A percentile compares a stretch with the other conserved stretches of the same genome.
These are phyloP conservation scores for Saturnia japonica DNA, from an alignment of 2,888 invertebrate species.

Conservation along the genomic window DNA sequence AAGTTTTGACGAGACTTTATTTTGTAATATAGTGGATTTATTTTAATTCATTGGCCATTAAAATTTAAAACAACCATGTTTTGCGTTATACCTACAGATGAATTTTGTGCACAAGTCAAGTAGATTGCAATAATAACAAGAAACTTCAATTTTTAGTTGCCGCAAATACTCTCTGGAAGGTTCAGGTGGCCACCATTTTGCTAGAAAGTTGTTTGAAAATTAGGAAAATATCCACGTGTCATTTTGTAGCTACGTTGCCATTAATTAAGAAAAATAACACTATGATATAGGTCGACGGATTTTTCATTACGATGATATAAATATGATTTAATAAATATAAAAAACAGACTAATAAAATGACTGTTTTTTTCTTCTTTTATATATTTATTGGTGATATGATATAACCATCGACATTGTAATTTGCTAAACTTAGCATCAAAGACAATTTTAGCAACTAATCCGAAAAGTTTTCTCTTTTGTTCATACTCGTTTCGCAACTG, in stretches of 20 bases:
- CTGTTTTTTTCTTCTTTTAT: too few relatives aligned
- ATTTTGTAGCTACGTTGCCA: neutral
- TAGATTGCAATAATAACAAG: neutral
- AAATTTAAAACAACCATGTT: too few relatives aligned
- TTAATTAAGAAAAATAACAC: neutral
- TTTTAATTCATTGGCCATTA: too few relatives aligned
- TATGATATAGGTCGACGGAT: too few relatives aligned
- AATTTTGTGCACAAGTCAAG: neutral
- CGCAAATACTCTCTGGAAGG: neutral
- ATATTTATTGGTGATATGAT: too few relatives aligned
- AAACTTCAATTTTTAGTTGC: neutral
- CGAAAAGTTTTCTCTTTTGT: neutral
- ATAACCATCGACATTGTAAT: neutral
- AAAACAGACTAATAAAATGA: neutral
- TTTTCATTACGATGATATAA: too few relatives aligned
- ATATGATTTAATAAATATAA: too few relatives aligned
- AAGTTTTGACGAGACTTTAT: too few relatives aligned
- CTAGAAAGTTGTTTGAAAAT: neutral
- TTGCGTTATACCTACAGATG: neutral
- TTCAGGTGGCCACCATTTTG: neutral
- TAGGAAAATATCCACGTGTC: neutral
- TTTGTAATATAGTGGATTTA: too few relatives aligned
- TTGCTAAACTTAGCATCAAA: neutral
- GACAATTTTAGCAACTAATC: neutral
- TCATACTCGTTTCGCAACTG: constrained; percentile 6